Base-by-base conservation (phyloP, 1,140 invertebrate genomes). In the Nymphalis io region DNA sequence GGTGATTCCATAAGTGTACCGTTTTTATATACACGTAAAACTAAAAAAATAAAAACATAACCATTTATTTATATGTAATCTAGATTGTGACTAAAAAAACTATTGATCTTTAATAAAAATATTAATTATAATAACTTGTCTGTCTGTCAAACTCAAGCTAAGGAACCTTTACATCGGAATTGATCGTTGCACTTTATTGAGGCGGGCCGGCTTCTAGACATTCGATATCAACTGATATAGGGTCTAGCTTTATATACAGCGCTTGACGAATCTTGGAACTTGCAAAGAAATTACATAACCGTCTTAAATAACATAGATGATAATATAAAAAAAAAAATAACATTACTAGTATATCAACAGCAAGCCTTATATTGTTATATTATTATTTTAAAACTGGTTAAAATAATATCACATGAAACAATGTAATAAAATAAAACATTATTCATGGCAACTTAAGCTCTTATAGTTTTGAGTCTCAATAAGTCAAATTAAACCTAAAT, bases 191-290 rank as follows among this genome's bases (percentile, higher is more conserved):
- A 76, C 78, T 81, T 83, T 84, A 84, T 84, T 85, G 83, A 83
- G 82, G 84, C 76, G 83, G 82, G 75, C 76, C 80, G 65, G 67
- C 69, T 76, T 78, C 79, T 80, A 81, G 77, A 79, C 77, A 78
- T 67, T 80, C 79, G 81, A 84, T 88, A 84, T 83, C 80, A 72
- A 82, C 81, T 83, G 85, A 88, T 86, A 82, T 81, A 86, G 73
- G 73, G 42, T 79, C 79, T 83, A 84, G 81, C 76, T 78, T 71
- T 57, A 66, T 80, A 48, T 48, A 48, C 39, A 13, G 6, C 27
- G 64, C 48, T 27, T 3, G n/a, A 23, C 44, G 11, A 0, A 5
- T 60, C 21, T 83, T 84, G 82, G 81, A 84, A 83, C 75, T 85
- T 76, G 57, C n/a, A n/a, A n/a, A n/a, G n/a, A 20, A 53, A 12